Evolutionary conservation across 2,888 invertebrate genomes (phyloP).

Genomic region (Epistrophe eligans): DNA sequence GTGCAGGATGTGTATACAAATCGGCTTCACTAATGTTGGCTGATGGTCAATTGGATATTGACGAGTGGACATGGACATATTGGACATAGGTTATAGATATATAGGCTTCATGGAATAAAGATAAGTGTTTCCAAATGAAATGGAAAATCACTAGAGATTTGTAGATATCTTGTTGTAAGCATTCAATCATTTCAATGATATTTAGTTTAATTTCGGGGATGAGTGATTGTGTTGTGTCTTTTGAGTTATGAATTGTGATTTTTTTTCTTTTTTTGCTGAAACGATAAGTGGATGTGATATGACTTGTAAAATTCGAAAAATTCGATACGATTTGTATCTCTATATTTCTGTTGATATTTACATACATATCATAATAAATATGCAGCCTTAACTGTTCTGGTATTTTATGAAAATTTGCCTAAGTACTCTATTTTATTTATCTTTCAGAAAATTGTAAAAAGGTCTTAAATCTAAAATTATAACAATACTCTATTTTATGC

Average conservation of each 20-base stretch:
- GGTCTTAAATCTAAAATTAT: no score
- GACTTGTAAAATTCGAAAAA: neutral
- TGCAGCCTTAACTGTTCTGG: no score
- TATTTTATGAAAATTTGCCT: no score
- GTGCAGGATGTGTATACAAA: slow-evolving; percentile 4
- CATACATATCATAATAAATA: no score
- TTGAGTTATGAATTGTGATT: slow-evolving; percentile 19
- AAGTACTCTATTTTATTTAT: no score
- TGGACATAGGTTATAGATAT: neutral
- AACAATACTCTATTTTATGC: no score
- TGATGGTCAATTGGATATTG: slow-evolving; percentile 19
- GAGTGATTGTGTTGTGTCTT: slow-evolving; percentile 13
- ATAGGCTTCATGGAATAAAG: neutral
- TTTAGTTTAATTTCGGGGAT: slow-evolving; percentile 20
- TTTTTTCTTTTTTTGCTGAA: neutral
- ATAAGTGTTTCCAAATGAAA: slow-evolving; percentile 33
- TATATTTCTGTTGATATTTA: no score
- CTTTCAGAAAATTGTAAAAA: no score
- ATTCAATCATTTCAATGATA: slow-evolving; percentile 34
- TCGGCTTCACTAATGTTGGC: neutral
- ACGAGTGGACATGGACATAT: neutral
- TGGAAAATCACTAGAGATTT: slow-evolving; percentile 31
- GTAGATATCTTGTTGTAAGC: slow-evolving; percentile 11
- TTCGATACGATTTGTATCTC: no score
- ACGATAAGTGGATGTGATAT: neutral